Percentiles rank a stretch among this genome's conserved stretches.
These are phyloP conservation scores for Metallyticus violacea DNA, from an alignment of 2,888 invertebrate genomes.

Conservation along the genomic window DNA sequence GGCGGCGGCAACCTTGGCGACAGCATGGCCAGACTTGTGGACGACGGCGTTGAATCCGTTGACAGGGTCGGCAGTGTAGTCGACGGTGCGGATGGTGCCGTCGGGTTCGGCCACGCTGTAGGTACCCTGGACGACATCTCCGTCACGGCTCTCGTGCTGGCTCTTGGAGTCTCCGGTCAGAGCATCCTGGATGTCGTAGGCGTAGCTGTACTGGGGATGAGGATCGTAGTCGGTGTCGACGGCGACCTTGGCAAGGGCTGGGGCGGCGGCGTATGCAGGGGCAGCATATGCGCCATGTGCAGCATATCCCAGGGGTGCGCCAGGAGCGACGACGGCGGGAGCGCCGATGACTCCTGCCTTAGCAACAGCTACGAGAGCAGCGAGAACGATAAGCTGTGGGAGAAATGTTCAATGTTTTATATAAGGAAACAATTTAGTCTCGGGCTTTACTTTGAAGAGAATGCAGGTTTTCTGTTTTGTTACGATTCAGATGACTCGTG, in stretches of 20 bases:
- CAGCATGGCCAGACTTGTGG: conserved; percentile 48
- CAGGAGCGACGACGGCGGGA: conserved; percentile 47
- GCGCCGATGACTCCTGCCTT: conserved; percentile 47
- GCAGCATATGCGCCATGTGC: conserved; percentile 29
- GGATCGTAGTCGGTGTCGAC: conserved; percentile 47
- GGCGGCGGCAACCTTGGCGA: conserved; percentile 22
- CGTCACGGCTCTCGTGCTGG: conserved; percentile 54
- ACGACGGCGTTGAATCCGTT: conserved; percentile 60
- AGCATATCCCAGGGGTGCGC: conserved; percentile 41
- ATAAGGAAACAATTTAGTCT: too few species aligned
- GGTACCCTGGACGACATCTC: conserved; percentile 55
- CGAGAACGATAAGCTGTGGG: not conserved
- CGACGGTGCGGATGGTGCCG: conserved; percentile 54
- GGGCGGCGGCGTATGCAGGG: conserved; percentile 33
- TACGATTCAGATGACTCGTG: too few species aligned
- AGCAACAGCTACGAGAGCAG: conserved; percentile 48
- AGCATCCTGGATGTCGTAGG: conserved; percentile 54
- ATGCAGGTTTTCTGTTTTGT: too few species aligned
- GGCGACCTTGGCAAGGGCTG: conserved; percentile 33
- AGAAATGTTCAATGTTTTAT: too few species aligned
- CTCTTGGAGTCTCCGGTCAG: conserved; percentile 56
- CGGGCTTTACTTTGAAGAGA: too few species aligned
- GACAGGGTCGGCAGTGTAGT: conserved; percentile 57
- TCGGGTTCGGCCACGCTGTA: conserved; percentile 56
- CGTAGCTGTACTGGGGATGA: conserved; percentile 56